Percentiles rank a stretch among this genome's conserved stretches.
Conservation (phyloP, 2,113 vertebrate genomes). For the Pogona vitticeps region DNA sequence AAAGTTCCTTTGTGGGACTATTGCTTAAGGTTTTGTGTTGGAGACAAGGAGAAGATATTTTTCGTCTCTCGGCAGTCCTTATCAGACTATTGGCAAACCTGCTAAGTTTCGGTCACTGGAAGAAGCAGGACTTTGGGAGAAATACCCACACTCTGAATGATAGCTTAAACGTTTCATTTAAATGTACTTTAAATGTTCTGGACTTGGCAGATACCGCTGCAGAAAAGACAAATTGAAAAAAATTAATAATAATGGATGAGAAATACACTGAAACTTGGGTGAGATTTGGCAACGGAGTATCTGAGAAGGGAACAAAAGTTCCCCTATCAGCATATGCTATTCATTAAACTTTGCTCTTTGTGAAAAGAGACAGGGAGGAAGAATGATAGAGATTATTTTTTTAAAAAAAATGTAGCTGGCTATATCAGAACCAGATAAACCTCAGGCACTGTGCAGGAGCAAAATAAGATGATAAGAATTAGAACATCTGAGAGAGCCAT, state of each 20-base stretch:
- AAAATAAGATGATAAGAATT: slow-evolving; percentile 8
- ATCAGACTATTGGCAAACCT: slow-evolving; percentile 39
- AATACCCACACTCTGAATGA: slow-evolving; percentile 42
- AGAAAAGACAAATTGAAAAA: slow-evolving; percentile 45
- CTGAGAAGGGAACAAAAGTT: slow-evolving; percentile 60
- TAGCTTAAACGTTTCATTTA: slow-evolving; percentile 50
- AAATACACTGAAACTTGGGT: slow-evolving; percentile 37
- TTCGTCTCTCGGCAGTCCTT: slow-evolving; percentile 7
- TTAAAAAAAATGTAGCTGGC: slow-evolving; percentile 38
- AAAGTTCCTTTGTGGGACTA: background rate
- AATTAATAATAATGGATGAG: slow-evolving; percentile 24
- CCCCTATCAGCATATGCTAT: slow-evolving; percentile 48
- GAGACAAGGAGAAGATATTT: slow-evolving; percentile 31
- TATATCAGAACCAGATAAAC: slow-evolving; percentile 36
- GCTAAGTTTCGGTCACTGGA: slow-evolving; percentile 49
- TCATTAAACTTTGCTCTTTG: slow-evolving; percentile 65
- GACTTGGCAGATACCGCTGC: slow-evolving; percentile 36
- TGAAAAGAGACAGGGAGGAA: slow-evolving; percentile 18
- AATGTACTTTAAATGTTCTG: slow-evolving; percentile 49
- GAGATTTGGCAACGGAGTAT: slow-evolving; percentile 52
- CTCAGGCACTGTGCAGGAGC: slow-evolving; percentile 28
- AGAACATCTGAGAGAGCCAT: slow-evolving; percentile 21
- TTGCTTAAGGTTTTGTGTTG: slow-evolving; percentile 9
- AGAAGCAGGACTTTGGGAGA: slow-evolving; percentile 22
- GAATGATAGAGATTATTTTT: slow-evolving; percentile 29